Base-by-base conservation (phyloP, 2,113 vertebrate species). In the Steatornis caripensis region DNA sequence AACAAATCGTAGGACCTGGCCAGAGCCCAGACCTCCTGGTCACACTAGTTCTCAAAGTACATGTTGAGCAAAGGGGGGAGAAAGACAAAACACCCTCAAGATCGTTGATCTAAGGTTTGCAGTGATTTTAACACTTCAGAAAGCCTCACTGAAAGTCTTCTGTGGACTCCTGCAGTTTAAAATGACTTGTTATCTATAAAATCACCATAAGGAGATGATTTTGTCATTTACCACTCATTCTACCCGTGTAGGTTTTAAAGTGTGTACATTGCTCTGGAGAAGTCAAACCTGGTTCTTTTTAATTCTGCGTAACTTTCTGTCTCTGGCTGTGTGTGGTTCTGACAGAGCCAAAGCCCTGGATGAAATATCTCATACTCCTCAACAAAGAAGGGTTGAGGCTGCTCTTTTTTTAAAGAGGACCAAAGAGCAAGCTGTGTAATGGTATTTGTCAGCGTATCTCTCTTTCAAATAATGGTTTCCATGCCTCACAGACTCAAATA, bases 381-480 rank as follows among this genome's bases (percentile, higher is more conserved):
- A 51, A 77, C 51, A 51, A 77, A 75, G 19, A 72, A 36, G 29
- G 11, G 14, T 15, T 87, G 27, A 27, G 23, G 4, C 45, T 30
- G 22, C 12, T 72, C 2, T 60, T 45, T 85, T 84, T 55, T 49
- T 11, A 8, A 58, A 58, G 32, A 70, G 13, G 23, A 66, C 23
- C 18, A 79, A 82, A 75, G 60, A 90, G 16, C 39, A 75, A 84
- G 39, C 14, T 84, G 23, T 49, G 95, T 87, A 78, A 77, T 70
- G 16, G 8, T 27, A 54, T 81, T 81, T 84, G 51, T 70, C 46
- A 43, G 16, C 5, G 8, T n/a, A 81, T 82, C 23, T 71, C 23
- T 74, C 55, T 60, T 89, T 62, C 15, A 34, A 81, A 51, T 94
- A 95, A 95, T 91, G 19, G 43, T 84, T 95, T 94, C 84, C 74